Evolutionary conservation across 2,888 invertebrate genomes (phyloP), one percentile per base, ranked within the genome.

Genomic region (Aphelenchoides bicaudatus): DNA sequence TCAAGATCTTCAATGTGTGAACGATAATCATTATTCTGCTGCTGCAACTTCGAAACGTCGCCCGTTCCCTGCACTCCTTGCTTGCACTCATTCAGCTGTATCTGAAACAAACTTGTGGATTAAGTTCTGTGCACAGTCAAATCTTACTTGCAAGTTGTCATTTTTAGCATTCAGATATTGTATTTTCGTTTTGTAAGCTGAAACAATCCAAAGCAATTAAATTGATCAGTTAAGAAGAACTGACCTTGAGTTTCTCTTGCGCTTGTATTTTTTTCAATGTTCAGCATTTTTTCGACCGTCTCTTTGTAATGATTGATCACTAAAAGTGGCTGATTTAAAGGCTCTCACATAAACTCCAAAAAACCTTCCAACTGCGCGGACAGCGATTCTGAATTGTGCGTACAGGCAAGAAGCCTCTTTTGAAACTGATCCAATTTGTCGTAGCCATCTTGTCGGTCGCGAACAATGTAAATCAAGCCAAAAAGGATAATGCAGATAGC

Each of bases 221-320:
- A 43, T 43, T 6, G 43, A 21, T 8, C 6, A 10, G 34, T 10
- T 19, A 21, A 43, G 25, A 43, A 19, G 10, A 19, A 25, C 43
- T 43, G 10, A 43, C 43, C 25, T 21, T 43, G 21, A n/a, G 43
- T 8, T 8, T 19, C 23, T 25, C 43, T 19, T 43, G 21, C 8
- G 43, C 43, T 43, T 10, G 8, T 25, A n/a, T 43, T 43, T 25
- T 43, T 43, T 25, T 43, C 21, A 10, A 21, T 19, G 10, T n/a
- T 25, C 21, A 43, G 10, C 43, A 43, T 10, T 10, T 21, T n/a
- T 25, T 43, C 60, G 28, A 60, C 46, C 27, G 37, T 62, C 25
- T 39, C 31, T 39, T 60, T 60, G 52, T 60, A 30, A 23, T 30
- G 38, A 27, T 61, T 38, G 25, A 60, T 50, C 2, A 60, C 60